A percentile compares a stretch with the other conserved stretches of the same genome.
These are phyloP conservation scores for Maniola jurtina DNA, from an alignment of 1,140 invertebrate species.

Conservation along the genomic window DNA sequence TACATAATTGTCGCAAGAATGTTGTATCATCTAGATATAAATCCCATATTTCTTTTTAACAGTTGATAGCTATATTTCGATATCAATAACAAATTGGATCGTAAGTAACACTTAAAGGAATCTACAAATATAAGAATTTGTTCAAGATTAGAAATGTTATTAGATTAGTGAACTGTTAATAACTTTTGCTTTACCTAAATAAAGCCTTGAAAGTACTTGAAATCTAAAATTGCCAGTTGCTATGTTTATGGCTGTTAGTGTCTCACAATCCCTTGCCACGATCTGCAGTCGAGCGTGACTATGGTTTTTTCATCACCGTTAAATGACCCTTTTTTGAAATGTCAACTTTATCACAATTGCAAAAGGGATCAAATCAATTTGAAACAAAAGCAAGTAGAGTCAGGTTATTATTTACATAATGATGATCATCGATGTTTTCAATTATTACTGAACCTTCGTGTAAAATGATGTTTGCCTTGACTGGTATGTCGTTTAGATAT, in stretches of 20 bases:
- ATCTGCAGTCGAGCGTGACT: slow-evolving; percentile 53
- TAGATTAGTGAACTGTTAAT: not conserved
- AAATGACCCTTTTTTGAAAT: slow-evolving; percentile 28
- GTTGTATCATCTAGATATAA: too few species aligned
- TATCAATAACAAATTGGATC: not conserved
- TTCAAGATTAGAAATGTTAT: not conserved
- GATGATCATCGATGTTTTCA: slow-evolving; percentile 16
- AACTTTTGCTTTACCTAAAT: not conserved
- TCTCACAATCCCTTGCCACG: slow-evolving; percentile 39
- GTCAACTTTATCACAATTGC: slow-evolving; percentile 22
- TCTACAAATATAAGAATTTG: not conserved
- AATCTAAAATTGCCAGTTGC: slow-evolving; percentile 11
- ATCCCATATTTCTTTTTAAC: too few species aligned
- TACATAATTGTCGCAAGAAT: too few species aligned
- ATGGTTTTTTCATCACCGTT: slow-evolving; percentile 39
- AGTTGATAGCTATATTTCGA: too few species aligned
- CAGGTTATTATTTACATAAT: slow-evolving; percentile 30
- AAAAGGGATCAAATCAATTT: slow-evolving; percentile 24
- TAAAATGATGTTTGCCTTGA: not conserved
- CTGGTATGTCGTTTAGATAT: not conserved
- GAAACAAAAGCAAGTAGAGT: slow-evolving; percentile 7
- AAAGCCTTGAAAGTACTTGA: not conserved
- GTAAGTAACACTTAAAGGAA: not conserved
- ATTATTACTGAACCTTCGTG: slow-evolving; percentile 3
- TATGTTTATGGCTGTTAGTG: slow-evolving; percentile 14